Conservation (phyloP, 2,888 invertebrate species). For the Cotesia congregata region DNA sequence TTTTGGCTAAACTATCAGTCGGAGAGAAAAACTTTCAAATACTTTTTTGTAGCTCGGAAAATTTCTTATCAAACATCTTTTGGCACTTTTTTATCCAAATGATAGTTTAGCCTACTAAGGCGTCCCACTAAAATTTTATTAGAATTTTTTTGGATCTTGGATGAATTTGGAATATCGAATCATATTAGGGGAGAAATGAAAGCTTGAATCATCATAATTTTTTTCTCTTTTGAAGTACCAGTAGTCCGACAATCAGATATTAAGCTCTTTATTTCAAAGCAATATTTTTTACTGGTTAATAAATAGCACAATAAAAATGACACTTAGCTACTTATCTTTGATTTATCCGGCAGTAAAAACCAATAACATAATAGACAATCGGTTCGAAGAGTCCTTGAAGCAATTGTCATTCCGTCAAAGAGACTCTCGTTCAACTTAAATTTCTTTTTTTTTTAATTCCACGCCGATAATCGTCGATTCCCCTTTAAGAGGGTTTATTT, state of each 20-base stretch:
- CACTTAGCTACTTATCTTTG: not conserved
- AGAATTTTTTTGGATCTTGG: too few relatives aligned
- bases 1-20: too few relatives aligned
- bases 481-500: slow-evolving; percentile 35
- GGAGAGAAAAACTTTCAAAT: not conserved
- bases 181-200: too few relatives aligned
- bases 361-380: not conserved
- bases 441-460: slow-evolving; percentile 61
- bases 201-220: too few relatives aligned
- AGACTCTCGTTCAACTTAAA: slow-evolving; percentile 59
- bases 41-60: not conserved
- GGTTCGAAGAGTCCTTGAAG: not conserved
- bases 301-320: not conserved
- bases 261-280: too few relatives aligned
- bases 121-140: too few relatives aligned
- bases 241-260: too few relatives aligned
- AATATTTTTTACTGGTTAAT: not conserved
- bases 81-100: not conserved
- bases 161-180: too few relatives aligned
- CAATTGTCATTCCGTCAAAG: slow-evolving; percentile 44
- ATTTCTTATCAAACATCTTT: not conserved
- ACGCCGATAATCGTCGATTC: slow-evolving; percentile 65
- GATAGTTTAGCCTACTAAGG: not conserved
- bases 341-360: not conserved
- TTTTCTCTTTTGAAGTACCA: too few relatives aligned